Conservation (phyloP, 2,797 vertebrate species). For the Pseudomugil tenellus region DNA sequence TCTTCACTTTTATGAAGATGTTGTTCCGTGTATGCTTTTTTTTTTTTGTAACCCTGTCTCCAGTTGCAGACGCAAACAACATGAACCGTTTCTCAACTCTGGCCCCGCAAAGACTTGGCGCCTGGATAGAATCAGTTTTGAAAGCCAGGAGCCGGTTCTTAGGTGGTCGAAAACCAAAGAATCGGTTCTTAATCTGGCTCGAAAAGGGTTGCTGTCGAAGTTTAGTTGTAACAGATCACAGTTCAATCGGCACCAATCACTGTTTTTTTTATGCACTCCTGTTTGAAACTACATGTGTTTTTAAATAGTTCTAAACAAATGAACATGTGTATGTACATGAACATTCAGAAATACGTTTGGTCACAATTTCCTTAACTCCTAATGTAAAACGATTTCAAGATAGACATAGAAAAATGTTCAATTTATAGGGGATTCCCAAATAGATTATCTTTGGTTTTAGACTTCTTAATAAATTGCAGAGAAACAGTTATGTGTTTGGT, state of each 20-base stretch:
- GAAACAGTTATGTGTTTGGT: background rate
- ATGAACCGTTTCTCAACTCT: too few relatives aligned
- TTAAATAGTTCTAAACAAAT: background rate
- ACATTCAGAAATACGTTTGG: background rate
- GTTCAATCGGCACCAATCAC: constrained; percentile 6
- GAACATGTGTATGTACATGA: background rate
- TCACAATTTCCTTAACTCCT: background rate
- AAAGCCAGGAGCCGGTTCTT: too few relatives aligned
- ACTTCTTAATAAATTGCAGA: background rate
- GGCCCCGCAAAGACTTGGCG: too few relatives aligned
- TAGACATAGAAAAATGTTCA: background rate
- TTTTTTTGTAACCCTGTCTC: too few relatives aligned
- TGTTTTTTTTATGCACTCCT: background rate
- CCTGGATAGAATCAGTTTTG: too few relatives aligned
- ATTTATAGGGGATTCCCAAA: background rate
- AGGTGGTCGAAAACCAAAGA: too few relatives aligned
- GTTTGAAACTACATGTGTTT: constrained; percentile 3
- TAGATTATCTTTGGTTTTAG: background rate
- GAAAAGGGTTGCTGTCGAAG: constrained; percentile 25
- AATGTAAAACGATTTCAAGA: background rate
- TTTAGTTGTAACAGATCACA: constrained; percentile 29
- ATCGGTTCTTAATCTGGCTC: too few relatives aligned
- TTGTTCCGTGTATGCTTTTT: too few relatives aligned
- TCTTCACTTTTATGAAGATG: too few relatives aligned
- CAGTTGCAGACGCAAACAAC: too few relatives aligned